Evolutionary conservation across 2,113 vertebrate genomes (phyloP).

Genomic region (Gavia stellata): DNA sequence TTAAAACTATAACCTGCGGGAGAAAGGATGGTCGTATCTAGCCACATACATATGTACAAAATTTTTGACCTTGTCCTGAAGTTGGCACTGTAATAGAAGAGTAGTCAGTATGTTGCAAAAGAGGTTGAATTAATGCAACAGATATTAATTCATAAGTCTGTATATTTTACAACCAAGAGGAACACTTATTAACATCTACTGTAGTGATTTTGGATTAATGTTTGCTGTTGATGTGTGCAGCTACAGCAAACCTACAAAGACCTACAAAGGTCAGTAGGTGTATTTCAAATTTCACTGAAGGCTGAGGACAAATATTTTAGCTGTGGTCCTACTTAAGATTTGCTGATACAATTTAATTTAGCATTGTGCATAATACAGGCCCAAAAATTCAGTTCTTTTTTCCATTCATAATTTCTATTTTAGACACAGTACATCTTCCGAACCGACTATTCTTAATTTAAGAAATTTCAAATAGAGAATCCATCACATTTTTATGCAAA

Average conservation of each 20-base stretch:
- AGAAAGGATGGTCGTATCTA: background rate
- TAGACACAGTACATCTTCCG: background rate
- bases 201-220: background rate
- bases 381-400: background rate
- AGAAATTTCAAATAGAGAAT: background rate
- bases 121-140: background rate
- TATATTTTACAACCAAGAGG: background rate
- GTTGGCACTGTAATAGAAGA: fast-evolving
- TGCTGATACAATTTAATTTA: background rate
- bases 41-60: background rate
- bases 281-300: background rate
- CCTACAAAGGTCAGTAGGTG: background rate
- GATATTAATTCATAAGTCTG: background rate
- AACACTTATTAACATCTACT: background rate
- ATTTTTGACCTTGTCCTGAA: background rate
- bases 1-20: background rate
- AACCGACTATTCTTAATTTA: background rate
- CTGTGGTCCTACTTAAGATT: background rate
- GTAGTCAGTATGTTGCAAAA: background rate
- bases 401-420: background rate
- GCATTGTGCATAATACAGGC: background rate
- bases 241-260: background rate
- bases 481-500: background rate
- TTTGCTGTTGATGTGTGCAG: background rate
- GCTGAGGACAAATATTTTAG: background rate